Evolutionary conservation across 2,888 invertebrate species (phyloP), one percentile per base, ranked within the genome.

Genomic region (Diarsia mendica): DNA sequence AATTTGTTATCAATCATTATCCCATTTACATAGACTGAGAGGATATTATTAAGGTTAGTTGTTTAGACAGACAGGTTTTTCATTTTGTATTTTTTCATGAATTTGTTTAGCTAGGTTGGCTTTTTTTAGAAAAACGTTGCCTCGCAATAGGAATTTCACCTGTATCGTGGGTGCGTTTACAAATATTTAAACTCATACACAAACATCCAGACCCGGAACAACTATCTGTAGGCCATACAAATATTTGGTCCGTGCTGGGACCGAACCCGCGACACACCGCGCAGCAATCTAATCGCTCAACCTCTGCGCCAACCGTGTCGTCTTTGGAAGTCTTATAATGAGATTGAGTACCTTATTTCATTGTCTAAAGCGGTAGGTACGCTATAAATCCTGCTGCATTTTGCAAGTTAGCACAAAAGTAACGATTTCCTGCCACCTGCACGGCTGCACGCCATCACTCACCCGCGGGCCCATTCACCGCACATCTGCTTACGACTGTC

Each of bases 401-500:
- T 84, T 77, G 48, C 39, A 61, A 72, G 68, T 69, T 72, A 73
- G 67, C 67, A 77, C 73, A 77, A 76, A 81, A 82, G 75, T 83
- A 75, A 85, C 70, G 82, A 82, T 82, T 73, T 72, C 67, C 82
- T 79, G 82, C 67, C 85, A 82, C 66, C 49, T 67, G 58, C 82
- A 87, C 63, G 70, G 44, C 39, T 58, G 55, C 72, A 72, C 73
- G 73, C 77, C 79, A 85, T 86, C 84, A 81, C 71, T 85, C 80
- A 86, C 71, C 63, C 72, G 64, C 75, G 69, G 85, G 72, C 82
- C 74, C 82, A 83, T 83, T 84, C 77, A 80, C 75, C 75, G 79
- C 78, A 79, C 84, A 82, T 86, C 86, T 85, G 87, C 84, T 86
- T 86, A 87, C 79, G 86, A 86, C 86, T 82, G 84, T 82, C 86